phyloP scores from a whole-genome alignment of 2,797 vertebrate genomes.

The Acrossocheilus fasciatus region DNA sequence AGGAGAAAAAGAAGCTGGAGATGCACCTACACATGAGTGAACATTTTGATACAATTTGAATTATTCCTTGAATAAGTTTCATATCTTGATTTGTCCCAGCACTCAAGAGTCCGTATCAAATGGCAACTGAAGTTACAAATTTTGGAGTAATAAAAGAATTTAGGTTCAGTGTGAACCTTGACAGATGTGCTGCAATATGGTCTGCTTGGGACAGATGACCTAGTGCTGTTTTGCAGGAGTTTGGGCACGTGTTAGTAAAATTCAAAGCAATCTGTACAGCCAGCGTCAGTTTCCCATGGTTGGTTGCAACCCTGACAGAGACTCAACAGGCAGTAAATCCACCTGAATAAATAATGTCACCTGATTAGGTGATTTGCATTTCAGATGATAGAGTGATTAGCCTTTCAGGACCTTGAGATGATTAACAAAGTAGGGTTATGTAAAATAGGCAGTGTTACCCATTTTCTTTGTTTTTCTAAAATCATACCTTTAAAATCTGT shows the following conservation, averaged over 20 bases:
- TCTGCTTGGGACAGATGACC: conserved; percentile 4
- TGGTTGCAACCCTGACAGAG: not conserved
- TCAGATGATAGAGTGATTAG: not conserved
- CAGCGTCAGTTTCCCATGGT: not conserved
- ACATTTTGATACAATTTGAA: not conserved
- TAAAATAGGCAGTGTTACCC: not conserved
- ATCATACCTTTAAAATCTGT: not conserved
- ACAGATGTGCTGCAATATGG: not conserved
- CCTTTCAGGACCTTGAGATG: not conserved
- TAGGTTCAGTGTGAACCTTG: conserved; percentile 1
- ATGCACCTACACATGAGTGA: not conserved
- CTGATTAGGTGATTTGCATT: not conserved
- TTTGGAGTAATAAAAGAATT: not conserved
- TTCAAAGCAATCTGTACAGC: not conserved
- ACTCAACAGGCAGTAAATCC: conserved; percentile 6
- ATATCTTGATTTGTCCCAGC: not conserved
- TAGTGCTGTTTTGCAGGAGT: not conserved
- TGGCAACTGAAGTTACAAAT: not conserved
- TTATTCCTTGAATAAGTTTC: not conserved
- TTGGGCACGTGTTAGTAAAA: not conserved
- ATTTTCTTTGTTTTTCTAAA: not conserved
- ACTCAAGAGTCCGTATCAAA: not conserved
- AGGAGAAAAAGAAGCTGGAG: not conserved
- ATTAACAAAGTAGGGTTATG: not conserved
- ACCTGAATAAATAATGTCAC: conserved; percentile 24